Base-by-base conservation (phyloP, 2,797 vertebrate genomes). In the Galaxias olidus region DNA sequence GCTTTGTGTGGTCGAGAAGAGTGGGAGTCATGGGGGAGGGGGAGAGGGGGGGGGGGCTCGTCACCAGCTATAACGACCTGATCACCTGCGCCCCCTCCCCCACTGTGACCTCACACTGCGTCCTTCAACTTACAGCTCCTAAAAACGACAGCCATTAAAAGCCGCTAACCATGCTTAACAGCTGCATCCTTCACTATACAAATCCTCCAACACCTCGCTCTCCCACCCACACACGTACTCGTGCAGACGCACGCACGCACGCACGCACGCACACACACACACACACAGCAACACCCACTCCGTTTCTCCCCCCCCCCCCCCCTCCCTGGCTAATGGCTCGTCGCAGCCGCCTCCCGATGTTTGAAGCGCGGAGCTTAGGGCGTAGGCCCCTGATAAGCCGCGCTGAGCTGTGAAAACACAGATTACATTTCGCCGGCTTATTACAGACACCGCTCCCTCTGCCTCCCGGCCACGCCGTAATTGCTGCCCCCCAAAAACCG, bases 331-430 rank as follows among this genome's bases (percentile, higher is more conserved):
- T 79, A 83, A 85, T 77, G 74, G 84, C 76, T 71, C 75, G 61
- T 80, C 78, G 77, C 72, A 82, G 79, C 73, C 30, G 76, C 70
- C 84, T 81, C 30, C 30, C 30, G 76, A 80, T 86, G 87, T 86
- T 87, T 86, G 68, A 87, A 84, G 84, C 63, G 17, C 12, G 0
- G 80, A 85, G 80, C 86, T 90, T 82, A 89, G 86, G 4, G 69
- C 87, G 85, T 73, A 83, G 84, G 85, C 74, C 79, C 73, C 84
- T 63, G 89, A 92, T 92, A 92, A 93, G 90, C 89, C 13, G 9
- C 66, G 62, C 78, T 82, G 87, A 91, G 90, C 91, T 90, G 89
- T 89, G 88, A 90, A 91, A 91, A 91, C 85, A 90, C 84, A 90
- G 91, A 92, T 92, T 92, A 90, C 85, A 86, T 89, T 90, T 90